Base-by-base conservation (phyloP, 2,797 vertebrate species). In the Hoplostethus mediterraneus region DNA sequence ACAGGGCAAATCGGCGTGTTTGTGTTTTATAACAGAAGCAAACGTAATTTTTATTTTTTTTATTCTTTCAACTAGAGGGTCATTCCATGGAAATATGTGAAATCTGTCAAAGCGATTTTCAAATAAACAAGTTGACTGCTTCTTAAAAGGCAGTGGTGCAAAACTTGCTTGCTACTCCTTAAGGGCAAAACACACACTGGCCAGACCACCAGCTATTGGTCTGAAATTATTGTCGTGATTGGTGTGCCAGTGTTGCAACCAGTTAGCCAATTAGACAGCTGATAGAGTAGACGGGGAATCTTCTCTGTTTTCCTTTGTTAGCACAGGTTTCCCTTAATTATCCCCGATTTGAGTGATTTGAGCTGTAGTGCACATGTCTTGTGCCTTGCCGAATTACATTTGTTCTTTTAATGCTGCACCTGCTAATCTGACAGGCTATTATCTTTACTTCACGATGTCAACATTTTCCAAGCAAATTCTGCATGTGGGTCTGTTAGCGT, bases 1-100 rank as follows among this genome's bases (percentile, higher is more conserved):
- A 89, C 88, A 84, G 78, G 67, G 79, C 58, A 63, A 87, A 83
- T 86, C 79, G 74, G 64, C 62, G 75, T 85, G 83, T 75, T 79
- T 83, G 71, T 59, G 2, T 33, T 71, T 33, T 42, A 47, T 67
- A 80, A 67, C 73, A 52, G 55, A 62, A 45, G 40, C 45, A 71
- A 52, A 53, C 52, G 28, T 6, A 11, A 53, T 28, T 5, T 7
- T 6, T 13, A 10, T 55, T 10, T 45, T 17, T 6, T n/a, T 6
- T 0, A 75, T 68, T 68, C 54, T 65, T 49, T 78, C 28, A 63
- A 57, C 71, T 54, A 33, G 36, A 25, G 12, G 71, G 54, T 76
- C 53, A 58, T 61, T 59, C 13, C 5, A 3, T 16, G 28, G 31
- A n/a, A 12, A 33, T 36, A 55, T 13, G 30, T 55, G 28, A 13